Evolutionary conservation across 2,797 vertebrate species (phyloP).

Genomic region (Loris lydekkerianus): DNA sequence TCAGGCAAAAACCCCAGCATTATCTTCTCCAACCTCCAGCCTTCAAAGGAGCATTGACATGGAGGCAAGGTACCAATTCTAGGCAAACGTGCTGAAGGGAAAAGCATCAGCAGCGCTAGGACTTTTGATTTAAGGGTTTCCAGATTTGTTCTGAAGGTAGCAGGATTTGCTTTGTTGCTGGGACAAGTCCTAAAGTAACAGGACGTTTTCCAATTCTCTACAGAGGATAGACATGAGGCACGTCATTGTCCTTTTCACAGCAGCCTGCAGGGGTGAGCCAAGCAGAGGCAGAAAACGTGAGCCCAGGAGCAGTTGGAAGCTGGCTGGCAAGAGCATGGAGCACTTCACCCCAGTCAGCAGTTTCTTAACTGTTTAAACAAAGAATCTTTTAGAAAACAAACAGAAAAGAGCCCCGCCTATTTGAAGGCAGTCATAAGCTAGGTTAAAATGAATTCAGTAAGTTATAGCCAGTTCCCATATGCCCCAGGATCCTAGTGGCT

Average conservation of each 20-base stretch:
- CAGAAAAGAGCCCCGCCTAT: neutral
- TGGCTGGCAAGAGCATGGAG: neutral
- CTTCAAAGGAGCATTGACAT: neutral
- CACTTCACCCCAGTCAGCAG: neutral
- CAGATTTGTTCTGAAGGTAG: accelerated
- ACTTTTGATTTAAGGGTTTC: neutral
- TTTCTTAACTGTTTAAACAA: neutral
- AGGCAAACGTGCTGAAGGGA: neutral
- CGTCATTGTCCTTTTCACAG: neutral
- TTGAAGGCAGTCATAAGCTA: conserved; percentile 1
- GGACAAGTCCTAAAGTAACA: neutral
- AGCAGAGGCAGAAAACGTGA: neutral
- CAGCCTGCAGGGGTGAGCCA: neutral
- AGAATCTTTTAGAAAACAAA: neutral
- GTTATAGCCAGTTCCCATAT: neutral
- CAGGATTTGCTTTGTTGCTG: neutral
- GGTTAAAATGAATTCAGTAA: conserved; percentile 11
- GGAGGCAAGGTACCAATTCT: neutral
- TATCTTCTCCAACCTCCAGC: too few relatives aligned
- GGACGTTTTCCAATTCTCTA: neutral
- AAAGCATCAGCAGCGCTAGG: too few relatives aligned
- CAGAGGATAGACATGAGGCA: neutral
- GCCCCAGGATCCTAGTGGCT: neutral
- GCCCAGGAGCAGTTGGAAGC: neutral
- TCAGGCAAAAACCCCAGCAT: neutral